phyloP scores from a whole-genome alignment of 1,140 invertebrate genomes.

The Trichoplusia ni region DNA sequence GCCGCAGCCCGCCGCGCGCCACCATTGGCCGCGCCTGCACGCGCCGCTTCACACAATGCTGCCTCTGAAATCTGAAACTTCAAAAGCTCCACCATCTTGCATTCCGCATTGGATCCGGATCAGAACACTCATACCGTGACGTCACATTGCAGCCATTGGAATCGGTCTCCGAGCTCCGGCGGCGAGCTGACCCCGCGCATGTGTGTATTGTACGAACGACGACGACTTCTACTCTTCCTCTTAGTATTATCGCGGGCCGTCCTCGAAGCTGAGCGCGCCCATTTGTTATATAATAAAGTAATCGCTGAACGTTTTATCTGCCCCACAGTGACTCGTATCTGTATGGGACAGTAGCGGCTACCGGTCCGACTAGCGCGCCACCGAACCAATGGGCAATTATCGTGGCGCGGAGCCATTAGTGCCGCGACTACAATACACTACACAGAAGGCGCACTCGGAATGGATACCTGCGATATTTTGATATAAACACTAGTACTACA shows the following conservation, averaged over 20 bases:
- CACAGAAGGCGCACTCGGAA: no score
- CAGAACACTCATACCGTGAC: constrained; percentile 22
- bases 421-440: no score
- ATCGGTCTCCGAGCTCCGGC: background rate
- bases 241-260: background rate
- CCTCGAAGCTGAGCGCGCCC: background rate
- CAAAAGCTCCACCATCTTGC: constrained; percentile 45
- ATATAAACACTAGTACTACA: no score
- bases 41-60: constrained; percentile 56
- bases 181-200: background rate
- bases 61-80: constrained; percentile 51
- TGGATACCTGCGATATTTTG: no score
- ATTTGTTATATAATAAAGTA: constrained; percentile 13
- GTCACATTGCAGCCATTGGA: background rate
- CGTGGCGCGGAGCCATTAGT: constrained; percentile 6
- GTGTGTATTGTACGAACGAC: background rate
- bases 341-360: background rate
- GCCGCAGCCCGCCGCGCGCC: background rate
- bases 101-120: constrained; percentile 54
- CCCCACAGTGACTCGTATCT: background rate
- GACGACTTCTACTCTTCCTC: background rate
- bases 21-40: constrained; percentile 41
- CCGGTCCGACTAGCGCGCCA: background rate
- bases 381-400: constrained; percentile 15
- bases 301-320: background rate